Evolutionary conservation across 1,140 invertebrate genomes (phyloP), one percentile per base, ranked within the genome.

Genomic region (Tenebrio molitor): DNA sequence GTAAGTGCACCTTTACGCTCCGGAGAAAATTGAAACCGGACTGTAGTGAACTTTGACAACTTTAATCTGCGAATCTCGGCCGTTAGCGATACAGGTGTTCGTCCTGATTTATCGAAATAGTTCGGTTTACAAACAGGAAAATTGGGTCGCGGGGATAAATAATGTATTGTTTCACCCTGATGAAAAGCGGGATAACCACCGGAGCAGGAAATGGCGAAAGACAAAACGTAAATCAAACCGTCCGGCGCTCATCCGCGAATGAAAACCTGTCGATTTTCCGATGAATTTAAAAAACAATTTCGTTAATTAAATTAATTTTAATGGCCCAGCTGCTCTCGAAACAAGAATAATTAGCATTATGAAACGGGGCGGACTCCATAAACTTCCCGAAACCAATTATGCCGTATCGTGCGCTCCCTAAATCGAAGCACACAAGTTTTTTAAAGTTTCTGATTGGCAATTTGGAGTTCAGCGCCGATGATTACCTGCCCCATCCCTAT

Each of bases 61-160:
- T 58, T 58, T 58, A 58, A 58, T 58, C 16, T 17, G n/a, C 23
- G 23, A 23, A 29, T 29, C 21, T 29, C 12, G 23, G 36, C n/a
- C 29, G 50, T 58, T 58, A 12, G 21, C 19, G n/a, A 29, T 58
- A 58, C 50, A 58, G 50, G 50, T 58, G 50, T 29, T 58, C 50
- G 23, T 3, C 3, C 12, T 58, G 23, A 58, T 58, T 58, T 58
- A 58, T 58, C 23, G 50, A 10, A 29, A 29, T 58, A 58, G 50
- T 58, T 58, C 19, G 50, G 50, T 58, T 58, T 58, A 58, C 50
- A 58, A 58, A 58, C 10, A 58, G n/a, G 50, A 58, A 58, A 58
- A 58, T 58, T 29, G 50, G 50, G 50, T 58, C 50, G 50, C 50
- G 50, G 12, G 29, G 15, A 58, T 58, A 58, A 58, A 58, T 58